Base-by-base conservation (phyloP, 2,113 vertebrate genomes). In the Pelecanus crispus region DNA sequence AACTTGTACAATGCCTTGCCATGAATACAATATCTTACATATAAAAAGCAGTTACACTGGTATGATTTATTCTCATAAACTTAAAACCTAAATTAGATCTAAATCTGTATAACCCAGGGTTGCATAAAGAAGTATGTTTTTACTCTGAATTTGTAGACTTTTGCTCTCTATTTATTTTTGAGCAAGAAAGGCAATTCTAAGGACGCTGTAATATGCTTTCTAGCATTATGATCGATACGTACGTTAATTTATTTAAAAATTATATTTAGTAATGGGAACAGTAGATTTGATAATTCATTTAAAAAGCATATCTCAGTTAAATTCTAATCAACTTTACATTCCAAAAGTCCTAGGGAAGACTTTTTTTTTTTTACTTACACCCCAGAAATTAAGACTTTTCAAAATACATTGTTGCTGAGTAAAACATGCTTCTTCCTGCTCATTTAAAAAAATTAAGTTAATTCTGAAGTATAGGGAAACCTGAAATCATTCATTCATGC, bases 381-480 rank as follows among this genome's bases (percentile, higher is more conserved):
- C 19, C 19, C n/a, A 29, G 85, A 93, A 85, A 52, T 26, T 26
- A 47, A 50, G 42, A 49, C 49, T 71, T 62, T n/a, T 75, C 47
- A 85, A 82, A 86, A 81, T 29, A 17, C 31, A 25, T 32, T 85
- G 26, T 34, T 24, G 34, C 42, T 13, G 25, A 63, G 38, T 71
- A 89, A 88, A 97, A 92, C n/a, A 81, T 87, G 31, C 56, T 95
- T 68, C 86, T 71, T 77, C 65, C 75, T 67, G 32, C 81, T 93
- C 73, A 92, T 94, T 92, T 97, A 61, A 84, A 81, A 82, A 96
- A 95, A 88, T 24, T n/a, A 81, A 95, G 42, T 97, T 96, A 56
- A 63, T 85, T 70, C 17, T 53, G 71, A 95, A 92, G 38, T 56
- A n/a, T 36, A 78, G 25, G 71, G 11, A 95, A 90, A 67, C 40